These are phyloP conservation scores for Hirtodrosophila confusa DNA, from an alignment of 2,888 invertebrate species.

Conservation along the genomic window DNA sequence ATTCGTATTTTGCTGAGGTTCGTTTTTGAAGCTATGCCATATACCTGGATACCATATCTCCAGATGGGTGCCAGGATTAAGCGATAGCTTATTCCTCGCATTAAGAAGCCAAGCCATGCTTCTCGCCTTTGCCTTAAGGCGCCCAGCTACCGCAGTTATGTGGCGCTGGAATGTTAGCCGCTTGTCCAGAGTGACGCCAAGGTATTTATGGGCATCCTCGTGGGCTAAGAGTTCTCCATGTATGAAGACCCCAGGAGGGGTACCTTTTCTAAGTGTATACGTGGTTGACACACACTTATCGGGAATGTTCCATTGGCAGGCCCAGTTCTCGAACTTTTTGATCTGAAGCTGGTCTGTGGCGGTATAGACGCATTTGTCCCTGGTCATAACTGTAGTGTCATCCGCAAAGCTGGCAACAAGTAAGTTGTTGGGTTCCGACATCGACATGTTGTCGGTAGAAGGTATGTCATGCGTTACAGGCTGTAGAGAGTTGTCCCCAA, in stretches of 20 bases:
- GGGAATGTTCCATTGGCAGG: constrained; percentile 1
- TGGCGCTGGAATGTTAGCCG: no score
- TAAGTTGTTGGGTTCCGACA: not conserved
- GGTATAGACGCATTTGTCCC: not conserved
- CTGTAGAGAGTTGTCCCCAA: not conserved
- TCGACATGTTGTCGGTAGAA: not conserved
- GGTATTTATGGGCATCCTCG: not conserved
- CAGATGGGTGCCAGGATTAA: constrained; percentile 1
- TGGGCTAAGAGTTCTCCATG: not conserved
- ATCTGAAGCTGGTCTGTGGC: not conserved
- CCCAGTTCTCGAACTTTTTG: constrained; percentile 1
- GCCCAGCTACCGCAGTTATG: no score
- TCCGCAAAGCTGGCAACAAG: constrained; percentile 7
- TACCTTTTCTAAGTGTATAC: not conserved
- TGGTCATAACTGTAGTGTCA: constrained; percentile 4
- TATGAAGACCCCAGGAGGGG: not conserved
- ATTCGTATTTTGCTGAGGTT: no score
- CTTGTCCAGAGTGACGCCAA: no score
- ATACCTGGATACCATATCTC: not conserved
- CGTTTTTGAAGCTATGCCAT: no score
- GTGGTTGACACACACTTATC: not conserved
- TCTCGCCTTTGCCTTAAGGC: not conserved
- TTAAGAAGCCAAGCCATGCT: no score
- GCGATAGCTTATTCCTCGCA: not conserved
- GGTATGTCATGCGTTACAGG: not conserved